Evolutionary conservation across 2,113 vertebrate species (phyloP), one percentile per base, ranked within the genome.

Genomic region (Colinus virginianus): DNA sequence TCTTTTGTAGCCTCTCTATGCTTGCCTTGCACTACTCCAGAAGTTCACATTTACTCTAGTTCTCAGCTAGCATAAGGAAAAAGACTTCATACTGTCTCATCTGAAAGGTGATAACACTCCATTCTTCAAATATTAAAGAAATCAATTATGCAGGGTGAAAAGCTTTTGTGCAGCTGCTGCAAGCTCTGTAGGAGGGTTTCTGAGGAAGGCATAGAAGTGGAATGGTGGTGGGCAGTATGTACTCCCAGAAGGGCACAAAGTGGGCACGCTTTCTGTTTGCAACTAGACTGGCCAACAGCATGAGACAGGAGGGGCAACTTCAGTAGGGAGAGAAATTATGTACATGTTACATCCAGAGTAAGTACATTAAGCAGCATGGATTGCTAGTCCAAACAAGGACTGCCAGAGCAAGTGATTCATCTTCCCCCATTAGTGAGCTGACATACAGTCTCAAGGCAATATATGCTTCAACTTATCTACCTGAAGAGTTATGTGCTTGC

Each of bases 191-290:
- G 36, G 8, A 55, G n/a, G 48, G 46, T 18, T 49, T 26, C 49
- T 1, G 3, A n/a, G 42, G 1, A 53, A 20, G 51, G 20, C 78
- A 45, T 34, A 25, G 42, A 38, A 7, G 40, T 8, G 70, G 18
- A 64, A 61, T 1, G 13, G 22, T 51, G 7, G 14, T 28, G 36
- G 13, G 11, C 5, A 42, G 7, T 3, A 19, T 1, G 1, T 1
- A 26, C 23, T 8, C 6, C 53, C 36, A 62, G 19, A 80, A 4
- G 17, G 23, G 9, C 26, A 10, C 6, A 9, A 7, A 3, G 2
- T 0, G 20, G 40, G 13, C 26, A 40, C 43, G 4, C 13, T 1
- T 14, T 84, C 40, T 16, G 26, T 23, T 28, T 56, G 26, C 30
- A 26, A 19, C 58, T 56, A 30, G 84, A 45, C n/a, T 15, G 11